Conservation (phyloP, 2,888 invertebrate species). For the Marronus borbonicus region DNA sequence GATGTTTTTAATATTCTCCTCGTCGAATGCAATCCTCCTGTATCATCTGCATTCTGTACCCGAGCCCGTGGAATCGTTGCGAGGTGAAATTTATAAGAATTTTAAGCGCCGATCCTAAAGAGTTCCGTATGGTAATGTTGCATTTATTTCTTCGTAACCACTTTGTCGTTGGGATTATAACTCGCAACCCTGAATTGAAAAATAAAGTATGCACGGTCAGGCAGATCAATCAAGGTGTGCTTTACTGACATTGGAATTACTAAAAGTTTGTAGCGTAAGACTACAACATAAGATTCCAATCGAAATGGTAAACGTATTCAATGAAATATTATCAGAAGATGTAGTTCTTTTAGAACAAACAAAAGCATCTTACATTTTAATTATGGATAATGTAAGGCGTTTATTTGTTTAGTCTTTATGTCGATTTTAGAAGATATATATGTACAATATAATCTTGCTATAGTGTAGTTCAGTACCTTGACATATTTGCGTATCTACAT, state of each 20-base stretch:
- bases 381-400: no score
- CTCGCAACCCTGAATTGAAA: neutral
- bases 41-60: conserved; percentile 34
- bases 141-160: neutral
- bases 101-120: neutral
- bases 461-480: no score
- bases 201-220: neutral
- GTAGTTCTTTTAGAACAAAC: no score
- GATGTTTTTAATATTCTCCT: conserved; percentile 31
- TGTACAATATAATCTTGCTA: no score
- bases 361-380: no score
- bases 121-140: conserved; percentile 8
- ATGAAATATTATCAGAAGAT: no score
- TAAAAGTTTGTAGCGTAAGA: conserved; percentile 5
- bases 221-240: conserved; percentile 3
- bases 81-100: conserved; percentile 26
- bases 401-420: no score
- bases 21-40: conserved; percentile 13
- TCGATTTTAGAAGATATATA: no score
- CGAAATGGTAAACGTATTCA: no score
- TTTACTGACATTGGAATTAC: conserved; percentile 27
- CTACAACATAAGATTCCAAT: neutral
- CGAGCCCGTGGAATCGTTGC: conserved; percentile 4
- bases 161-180: neutral
- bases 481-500: no score